Percentiles rank a stretch among this genome's conserved stretches.
phyloP scores from a whole-genome alignment of 2,113 vertebrate species.

The Indicator indicator region DNA sequence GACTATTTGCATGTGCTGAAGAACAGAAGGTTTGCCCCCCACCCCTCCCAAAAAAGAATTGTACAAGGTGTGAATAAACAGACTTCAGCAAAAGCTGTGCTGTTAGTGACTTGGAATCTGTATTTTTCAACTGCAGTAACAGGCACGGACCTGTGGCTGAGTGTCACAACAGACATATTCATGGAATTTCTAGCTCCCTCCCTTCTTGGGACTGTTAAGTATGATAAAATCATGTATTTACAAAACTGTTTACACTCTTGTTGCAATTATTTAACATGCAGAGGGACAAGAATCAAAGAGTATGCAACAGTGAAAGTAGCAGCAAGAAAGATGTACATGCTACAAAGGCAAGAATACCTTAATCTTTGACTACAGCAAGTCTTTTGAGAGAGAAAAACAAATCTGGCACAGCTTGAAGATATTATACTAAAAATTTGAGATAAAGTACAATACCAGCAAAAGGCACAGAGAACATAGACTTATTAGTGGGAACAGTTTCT shows the following conservation, averaged over 20 bases:
- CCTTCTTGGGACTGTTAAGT: neutral
- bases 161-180: neutral
- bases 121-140: neutral
- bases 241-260: neutral
- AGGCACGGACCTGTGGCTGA: neutral
- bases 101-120: neutral
- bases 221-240: neutral
- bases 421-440: neutral
- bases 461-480: neutral
- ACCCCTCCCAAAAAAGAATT: neutral
- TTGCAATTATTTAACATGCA: neutral
- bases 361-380: neutral
- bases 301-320: neutral
- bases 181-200: fast-evolving
- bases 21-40: neutral
- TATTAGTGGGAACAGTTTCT: neutral
- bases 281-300: neutral
- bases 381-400: neutral
- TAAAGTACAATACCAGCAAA: neutral
- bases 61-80: neutral
- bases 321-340: neutral
- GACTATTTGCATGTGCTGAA: neutral
- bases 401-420: neutral
- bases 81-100: neutral
- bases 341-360: neutral